Conservation (phyloP, 2,888 invertebrate species). For the Lycaena phlaeas region DNA sequence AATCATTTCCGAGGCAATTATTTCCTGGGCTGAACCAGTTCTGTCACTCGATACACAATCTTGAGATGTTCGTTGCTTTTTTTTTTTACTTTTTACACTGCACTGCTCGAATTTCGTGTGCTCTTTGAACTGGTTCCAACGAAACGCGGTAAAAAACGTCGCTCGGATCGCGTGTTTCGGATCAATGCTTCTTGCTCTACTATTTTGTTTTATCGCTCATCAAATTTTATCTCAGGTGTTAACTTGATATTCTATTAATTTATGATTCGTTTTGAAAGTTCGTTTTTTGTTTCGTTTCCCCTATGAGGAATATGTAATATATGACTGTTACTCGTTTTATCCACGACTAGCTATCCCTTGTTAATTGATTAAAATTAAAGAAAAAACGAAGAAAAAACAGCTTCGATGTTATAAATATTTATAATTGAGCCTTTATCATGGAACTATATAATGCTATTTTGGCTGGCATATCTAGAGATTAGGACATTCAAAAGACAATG, state of each 20-base stretch:
- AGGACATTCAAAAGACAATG: too few species aligned
- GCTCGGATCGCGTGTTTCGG: slow-evolving; percentile 45
- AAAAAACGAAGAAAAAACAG: too few species aligned
- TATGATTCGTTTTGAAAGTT: background rate
- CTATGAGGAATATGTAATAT: too few species aligned
- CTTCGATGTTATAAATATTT: too few species aligned
- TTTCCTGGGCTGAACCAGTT: slow-evolving; percentile 20
- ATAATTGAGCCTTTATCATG: too few species aligned
- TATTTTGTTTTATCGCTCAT: slow-evolving; percentile 42
- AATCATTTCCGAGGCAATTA: slow-evolving; percentile 15
- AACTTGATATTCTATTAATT: background rate
- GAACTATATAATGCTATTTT: too few species aligned
- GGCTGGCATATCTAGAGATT: too few species aligned
- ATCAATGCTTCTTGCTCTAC: slow-evolving; percentile 39
- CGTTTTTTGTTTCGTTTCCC: background rate
- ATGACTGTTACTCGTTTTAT: too few species aligned
- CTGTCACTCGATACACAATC: slow-evolving; percentile 18
- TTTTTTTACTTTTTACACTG: slow-evolving; percentile 33
- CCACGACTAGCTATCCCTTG: too few species aligned
- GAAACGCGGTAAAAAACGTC: too few species aligned
- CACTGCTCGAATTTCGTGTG: slow-evolving; percentile 46
- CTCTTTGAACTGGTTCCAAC: slow-evolving; percentile 63
- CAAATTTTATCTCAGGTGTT: background rate
- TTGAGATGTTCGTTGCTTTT: slow-evolving; percentile 17
- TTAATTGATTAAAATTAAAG: too few species aligned